These are phyloP conservation scores for Dolichoris vasculosae DNA, from an alignment of 1,140 invertebrate species.

Conservation along the genomic window DNA sequence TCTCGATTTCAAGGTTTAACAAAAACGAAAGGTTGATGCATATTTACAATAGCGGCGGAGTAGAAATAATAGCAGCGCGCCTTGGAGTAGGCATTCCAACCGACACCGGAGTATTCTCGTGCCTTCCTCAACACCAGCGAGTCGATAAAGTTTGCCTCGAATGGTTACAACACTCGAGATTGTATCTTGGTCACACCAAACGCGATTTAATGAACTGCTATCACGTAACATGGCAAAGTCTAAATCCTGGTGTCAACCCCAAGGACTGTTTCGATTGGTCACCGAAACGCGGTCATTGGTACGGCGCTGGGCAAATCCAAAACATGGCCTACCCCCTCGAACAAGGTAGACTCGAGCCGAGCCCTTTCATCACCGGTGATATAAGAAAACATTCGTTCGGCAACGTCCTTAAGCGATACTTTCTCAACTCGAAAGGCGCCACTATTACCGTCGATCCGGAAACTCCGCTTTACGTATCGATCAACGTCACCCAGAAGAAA, in stretches of 20 bases:
- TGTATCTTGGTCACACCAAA: constrained; percentile 81
- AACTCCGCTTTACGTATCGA: constrained; percentile 86
- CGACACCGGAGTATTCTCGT: constrained; percentile 79
- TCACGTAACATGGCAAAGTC: constrained; percentile 86
- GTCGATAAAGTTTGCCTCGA: constrained; percentile 82
- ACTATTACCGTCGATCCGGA: constrained; percentile 85
- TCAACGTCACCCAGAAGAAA: constrained; percentile 70
- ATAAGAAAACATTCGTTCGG: constrained; percentile 86
- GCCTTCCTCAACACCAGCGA: constrained; percentile 79
- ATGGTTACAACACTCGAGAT: constrained; percentile 84
- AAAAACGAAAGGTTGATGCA: constrained; percentile 84
- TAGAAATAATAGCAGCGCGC: constrained; percentile 82
- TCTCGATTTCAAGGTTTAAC: constrained; percentile 78
- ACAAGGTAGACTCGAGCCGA: constrained; percentile 80
- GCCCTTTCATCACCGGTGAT: constrained; percentile 88
- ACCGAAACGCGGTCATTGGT: constrained; percentile 82
- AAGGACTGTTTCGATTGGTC: constrained; percentile 90
- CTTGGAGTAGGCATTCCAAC: constrained; percentile 78
- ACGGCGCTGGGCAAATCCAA: constrained; percentile 86
- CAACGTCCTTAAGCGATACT: constrained; percentile 86
- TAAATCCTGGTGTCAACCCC: constrained; percentile 78
- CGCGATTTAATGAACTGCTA: constrained; percentile 81
- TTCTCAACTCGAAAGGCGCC: constrained; percentile 89
- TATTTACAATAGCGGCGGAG: constrained; percentile 81
- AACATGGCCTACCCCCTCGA: constrained; percentile 88